These are phyloP conservation scores for Zelleria hepariella DNA, from an alignment of 2,888 invertebrate genomes.

Conservation along the genomic window DNA sequence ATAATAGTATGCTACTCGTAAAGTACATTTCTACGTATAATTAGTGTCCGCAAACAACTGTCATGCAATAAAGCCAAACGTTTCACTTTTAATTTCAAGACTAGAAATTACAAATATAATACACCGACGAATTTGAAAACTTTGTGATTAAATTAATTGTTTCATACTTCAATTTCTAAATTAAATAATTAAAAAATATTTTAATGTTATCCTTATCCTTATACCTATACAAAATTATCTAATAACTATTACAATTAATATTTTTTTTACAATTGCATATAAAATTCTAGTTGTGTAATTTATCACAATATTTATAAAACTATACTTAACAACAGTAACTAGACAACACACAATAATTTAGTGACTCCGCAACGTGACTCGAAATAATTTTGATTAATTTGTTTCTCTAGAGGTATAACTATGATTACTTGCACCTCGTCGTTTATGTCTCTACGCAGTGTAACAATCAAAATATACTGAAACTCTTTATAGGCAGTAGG, in stretches of 20 bases:
- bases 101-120: background rate
- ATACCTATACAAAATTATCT: slow-evolving; percentile 2
- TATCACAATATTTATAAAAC: slow-evolving; percentile 48
- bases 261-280: slow-evolving; percentile 38
- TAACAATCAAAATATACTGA: no score
- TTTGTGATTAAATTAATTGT: background rate
- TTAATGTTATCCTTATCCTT: background rate
- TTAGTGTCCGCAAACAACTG: background rate
- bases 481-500: no score
- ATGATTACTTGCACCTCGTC: background rate
- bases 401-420: background rate
- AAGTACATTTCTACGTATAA: background rate
- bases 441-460: background rate
- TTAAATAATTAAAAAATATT: background rate
- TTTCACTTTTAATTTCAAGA: background rate
- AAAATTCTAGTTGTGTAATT: slow-evolving; percentile 38
- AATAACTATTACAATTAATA: slow-evolving; percentile 24
- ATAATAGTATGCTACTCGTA: background rate
- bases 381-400: background rate
- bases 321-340: slow-evolving; percentile 36
- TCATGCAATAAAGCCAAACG: background rate
- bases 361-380: slow-evolving; percentile 49
- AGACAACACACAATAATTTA: slow-evolving; percentile 56
- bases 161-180: background rate
- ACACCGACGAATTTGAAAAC: background rate